Evolutionary conservation across 2,888 invertebrate genomes (phyloP), one percentile per base, ranked within the genome.

Genomic region (Anodontia alba): DNA sequence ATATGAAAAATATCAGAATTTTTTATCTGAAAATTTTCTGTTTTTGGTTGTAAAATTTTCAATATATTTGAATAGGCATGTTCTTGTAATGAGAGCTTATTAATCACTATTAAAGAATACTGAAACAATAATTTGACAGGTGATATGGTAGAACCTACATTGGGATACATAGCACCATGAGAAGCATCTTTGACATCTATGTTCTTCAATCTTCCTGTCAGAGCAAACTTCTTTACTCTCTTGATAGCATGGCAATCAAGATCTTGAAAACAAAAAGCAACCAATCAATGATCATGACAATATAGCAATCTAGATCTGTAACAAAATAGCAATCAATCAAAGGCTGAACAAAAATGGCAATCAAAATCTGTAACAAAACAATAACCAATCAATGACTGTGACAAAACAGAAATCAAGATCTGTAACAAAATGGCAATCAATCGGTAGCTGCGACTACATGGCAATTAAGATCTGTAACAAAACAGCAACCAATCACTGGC

Each of bases 161-260:
- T 97, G 0, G 96, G 96, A 92, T 97, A 97, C 17, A 97, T 95
- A 0, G 97, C 97, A 68, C 96, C 96, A 74, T 97, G 96, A 3
- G 96, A 96, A 38, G 97, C 93, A 93, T 97, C 97, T 86, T 97
- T 97, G 1, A 97, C 95, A 8, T 96, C 95, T 57, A 97, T 93
- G 7, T 96, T 96, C 78, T 96, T 96, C 42, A 97, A 95, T 91
- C 96, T 96, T 29, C 96, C 95, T 80, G 97, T 95, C 89, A 97
- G 95, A 43, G 97, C 96, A 95, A 97, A 96, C 89, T 97, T 95
- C 89, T 97, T 97, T 0, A 97, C 96, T 90, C 97, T 96, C 94
- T 97, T 96, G 84, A 97, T 96, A 90, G 97, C 96, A 94, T 97
- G 97, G 88, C 96, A 96, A 94, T 97, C 97, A 79, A 97, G 91